These are phyloP conservation scores for Batillaria attramentaria DNA, from an alignment of 1,140 invertebrate genomes.

Conservation along the genomic window DNA sequence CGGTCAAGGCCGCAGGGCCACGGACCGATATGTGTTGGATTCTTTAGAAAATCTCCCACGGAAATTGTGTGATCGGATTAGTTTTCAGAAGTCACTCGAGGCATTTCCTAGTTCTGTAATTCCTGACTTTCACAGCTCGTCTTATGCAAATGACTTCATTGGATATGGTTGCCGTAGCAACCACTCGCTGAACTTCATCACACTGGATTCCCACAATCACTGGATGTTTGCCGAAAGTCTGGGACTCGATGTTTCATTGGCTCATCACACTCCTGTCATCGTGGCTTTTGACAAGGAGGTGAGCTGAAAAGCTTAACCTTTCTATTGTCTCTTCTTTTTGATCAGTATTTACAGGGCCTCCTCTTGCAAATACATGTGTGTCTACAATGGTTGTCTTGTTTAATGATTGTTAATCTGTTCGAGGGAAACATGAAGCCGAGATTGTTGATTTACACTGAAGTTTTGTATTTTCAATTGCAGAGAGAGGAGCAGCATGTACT, in stretches of 20 bases:
- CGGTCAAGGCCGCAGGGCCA: conserved; percentile 8
- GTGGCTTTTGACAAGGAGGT: conserved; percentile 83
- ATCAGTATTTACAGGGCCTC: no score
- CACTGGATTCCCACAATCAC: conserved; percentile 81
- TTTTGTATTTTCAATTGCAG: conserved; percentile 73
- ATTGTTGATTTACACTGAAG: no score
- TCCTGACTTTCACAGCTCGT: conserved; percentile 34
- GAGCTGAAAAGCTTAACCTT: conserved; percentile 52
- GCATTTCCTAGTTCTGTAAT: conserved; percentile 24
- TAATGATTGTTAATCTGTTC: not conserved
- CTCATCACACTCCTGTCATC: conserved; percentile 75
- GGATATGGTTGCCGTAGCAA: conserved; percentile 78
- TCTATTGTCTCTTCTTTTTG: conserved; percentile 1
- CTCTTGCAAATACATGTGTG: no score
- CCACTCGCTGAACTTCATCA: conserved; percentile 79
- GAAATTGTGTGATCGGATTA: conserved; percentile 40
- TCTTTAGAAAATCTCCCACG: conserved; percentile 33
- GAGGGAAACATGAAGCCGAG: no score
- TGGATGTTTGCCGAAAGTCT: conserved; percentile 82
- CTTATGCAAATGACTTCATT: conserved; percentile 51
- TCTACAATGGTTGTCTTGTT: no score
- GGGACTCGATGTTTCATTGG: conserved; percentile 72
- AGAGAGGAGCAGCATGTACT: conserved; percentile 81
- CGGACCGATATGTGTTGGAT: conserved; percentile 41
- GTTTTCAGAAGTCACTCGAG: conserved; percentile 44